Conservation (phyloP, 2,888 invertebrate species). For the Drosophila mulleri region DNA sequence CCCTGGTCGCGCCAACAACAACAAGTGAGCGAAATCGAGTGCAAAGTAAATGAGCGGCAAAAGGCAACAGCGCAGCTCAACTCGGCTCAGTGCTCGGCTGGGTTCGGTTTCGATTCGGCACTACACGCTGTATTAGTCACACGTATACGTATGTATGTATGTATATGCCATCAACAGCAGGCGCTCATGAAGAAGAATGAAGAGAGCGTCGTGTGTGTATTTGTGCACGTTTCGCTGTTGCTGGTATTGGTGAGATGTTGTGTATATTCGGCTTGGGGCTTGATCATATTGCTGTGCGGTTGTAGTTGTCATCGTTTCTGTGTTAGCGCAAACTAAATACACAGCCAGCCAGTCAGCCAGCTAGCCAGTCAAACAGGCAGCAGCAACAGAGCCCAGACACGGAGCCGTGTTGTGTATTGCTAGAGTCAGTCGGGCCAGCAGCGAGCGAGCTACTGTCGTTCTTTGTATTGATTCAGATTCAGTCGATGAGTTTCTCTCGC, state of each 20-base stretch:
- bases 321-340: conserved; percentile 61
- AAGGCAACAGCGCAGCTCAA: conserved; percentile 24
- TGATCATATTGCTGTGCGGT: conserved; percentile 43
- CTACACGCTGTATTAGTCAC: conserved; percentile 59
- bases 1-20: conserved; percentile 38
- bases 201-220: conserved; percentile 40
- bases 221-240: background rate
- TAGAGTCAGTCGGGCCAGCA: conserved; percentile 21
- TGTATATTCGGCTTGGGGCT: conserved; percentile 41
- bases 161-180: conserved; percentile 1
- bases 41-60: conserved; percentile 66
- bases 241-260: conserved; percentile 34
- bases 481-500: conserved; percentile 84
- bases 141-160: conserved; percentile 27
- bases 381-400: conserved; percentile 26
- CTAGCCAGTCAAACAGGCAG: conserved; percentile 48
- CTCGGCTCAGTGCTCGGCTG: conserved; percentile 12
- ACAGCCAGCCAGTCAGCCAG: conserved; percentile 26
- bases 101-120: conserved; percentile 11
- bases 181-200: conserved; percentile 45
- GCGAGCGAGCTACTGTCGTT: conserved; percentile 48
- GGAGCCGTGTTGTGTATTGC: conserved; percentile 17
- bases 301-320: conserved; percentile 47
- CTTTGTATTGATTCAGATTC: conserved; percentile 79
- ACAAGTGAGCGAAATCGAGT: conserved; percentile 64